Conservation (phyloP, 2,888 invertebrate species). For the Rotaria sp. region DNA sequence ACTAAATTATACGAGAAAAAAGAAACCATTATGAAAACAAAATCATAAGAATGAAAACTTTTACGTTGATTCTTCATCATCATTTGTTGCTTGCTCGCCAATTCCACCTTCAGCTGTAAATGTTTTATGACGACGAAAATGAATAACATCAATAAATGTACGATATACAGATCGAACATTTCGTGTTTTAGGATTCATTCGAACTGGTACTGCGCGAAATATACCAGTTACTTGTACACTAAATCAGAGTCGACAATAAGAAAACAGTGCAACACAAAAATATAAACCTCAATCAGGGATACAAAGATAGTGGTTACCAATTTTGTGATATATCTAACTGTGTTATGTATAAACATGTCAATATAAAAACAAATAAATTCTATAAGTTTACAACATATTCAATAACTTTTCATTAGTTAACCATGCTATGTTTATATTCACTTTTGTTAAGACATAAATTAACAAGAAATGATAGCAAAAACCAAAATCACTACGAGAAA, state of each 20-base stretch:
- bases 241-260: slow-evolving; percentile 49
- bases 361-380: too few species aligned
- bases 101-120: neutral
- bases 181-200: slow-evolving; percentile 73
- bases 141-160: slow-evolving; percentile 90
- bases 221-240: slow-evolving; percentile 84
- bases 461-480: too few species aligned
- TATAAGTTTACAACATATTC: too few species aligned
- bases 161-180: slow-evolving; percentile 82
- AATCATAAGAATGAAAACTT: too few species aligned
- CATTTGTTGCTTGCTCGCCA: neutral
- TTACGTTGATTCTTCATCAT: slow-evolving; percentile 8
- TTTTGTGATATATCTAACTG: too few species aligned
- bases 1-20: neutral
- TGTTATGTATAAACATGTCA: too few species aligned
- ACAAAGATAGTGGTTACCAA: too few species aligned
- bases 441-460: too few species aligned
- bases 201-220: slow-evolving; percentile 80
- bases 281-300: too few species aligned
- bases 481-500: too few species aligned
- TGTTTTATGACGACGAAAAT: slow-evolving; percentile 77
- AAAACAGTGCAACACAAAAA: slow-evolving; percentile 32
- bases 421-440: too few species aligned
- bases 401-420: too few species aligned
- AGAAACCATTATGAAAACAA: accelerated